These are phyloP conservation scores for Caprella mutica DNA, from an alignment of 2,888 invertebrate genomes.

Conservation along the genomic window DNA sequence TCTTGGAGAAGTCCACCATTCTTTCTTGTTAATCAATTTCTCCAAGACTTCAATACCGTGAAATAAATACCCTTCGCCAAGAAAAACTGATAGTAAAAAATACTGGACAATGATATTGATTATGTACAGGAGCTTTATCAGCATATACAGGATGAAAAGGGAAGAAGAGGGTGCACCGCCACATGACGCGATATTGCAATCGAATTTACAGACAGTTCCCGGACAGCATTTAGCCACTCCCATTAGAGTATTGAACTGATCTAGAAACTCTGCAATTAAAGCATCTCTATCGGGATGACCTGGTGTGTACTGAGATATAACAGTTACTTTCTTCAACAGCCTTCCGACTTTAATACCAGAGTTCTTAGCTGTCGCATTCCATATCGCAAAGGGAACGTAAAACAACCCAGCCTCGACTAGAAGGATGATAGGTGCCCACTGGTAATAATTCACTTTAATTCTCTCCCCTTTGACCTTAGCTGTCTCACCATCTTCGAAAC, in stretches of 20 bases:
- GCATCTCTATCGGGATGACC: constrained; percentile 39
- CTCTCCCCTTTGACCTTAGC: constrained; percentile 25
- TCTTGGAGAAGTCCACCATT: constrained; percentile 41
- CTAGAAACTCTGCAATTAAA: constrained; percentile 38
- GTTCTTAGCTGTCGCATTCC: constrained; percentile 39
- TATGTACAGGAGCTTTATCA: constrained; percentile 41
- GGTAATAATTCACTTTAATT: constrained; percentile 38
- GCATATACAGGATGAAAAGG: constrained; percentile 40
- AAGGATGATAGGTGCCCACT: constrained; percentile 40
- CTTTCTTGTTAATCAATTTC: constrained; percentile 37
- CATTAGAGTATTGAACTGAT: constrained; percentile 38
- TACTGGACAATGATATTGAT: constrained; percentile 41
- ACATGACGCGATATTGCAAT: constrained; percentile 27
- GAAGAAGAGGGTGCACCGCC: constrained; percentile 37
- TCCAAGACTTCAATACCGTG: constrained; percentile 38
- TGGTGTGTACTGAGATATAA: constrained; percentile 37
- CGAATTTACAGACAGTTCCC: constrained; percentile 34
- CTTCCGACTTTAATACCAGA: constrained; percentile 38
- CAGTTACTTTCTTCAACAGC: constrained; percentile 37
- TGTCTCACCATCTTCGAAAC: constrained; percentile 28
- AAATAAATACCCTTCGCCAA: constrained; percentile 38
- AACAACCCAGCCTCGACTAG: constrained; percentile 41
- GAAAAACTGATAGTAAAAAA: constrained; percentile 40
- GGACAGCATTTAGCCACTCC: constrained; percentile 37
- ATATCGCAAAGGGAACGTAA: constrained; percentile 41